These are phyloP conservation scores for Lethenteron camtschaticum DNA, from an alignment of 2,113 vertebrate genomes.

Conservation along the genomic window DNA sequence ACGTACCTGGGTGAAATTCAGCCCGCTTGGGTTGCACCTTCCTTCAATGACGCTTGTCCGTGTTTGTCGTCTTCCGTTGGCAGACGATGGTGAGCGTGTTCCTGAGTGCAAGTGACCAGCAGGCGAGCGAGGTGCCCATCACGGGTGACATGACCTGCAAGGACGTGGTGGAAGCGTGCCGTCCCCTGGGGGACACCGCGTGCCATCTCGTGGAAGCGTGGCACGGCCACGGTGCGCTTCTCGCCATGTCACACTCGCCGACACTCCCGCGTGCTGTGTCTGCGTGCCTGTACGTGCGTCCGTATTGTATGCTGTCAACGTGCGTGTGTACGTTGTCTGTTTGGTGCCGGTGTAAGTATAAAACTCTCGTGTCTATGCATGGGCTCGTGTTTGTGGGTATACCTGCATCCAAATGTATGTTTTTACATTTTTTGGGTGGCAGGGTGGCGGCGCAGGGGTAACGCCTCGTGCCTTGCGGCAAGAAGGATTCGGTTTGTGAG, in stretches of 20 bases:
- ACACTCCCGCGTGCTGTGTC: neutral
- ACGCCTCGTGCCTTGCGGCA: too few species aligned
- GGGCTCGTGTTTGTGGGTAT: neutral
- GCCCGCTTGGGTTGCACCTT: too few species aligned
- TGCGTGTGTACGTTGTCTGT: neutral
- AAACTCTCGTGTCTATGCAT: neutral
- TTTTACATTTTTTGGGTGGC: too few species aligned
- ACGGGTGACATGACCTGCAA: slow-evolving; percentile 1
- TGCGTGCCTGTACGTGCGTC: neutral
- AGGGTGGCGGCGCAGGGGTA: too few species aligned
- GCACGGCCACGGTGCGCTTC: neutral
- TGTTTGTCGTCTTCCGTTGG: too few species aligned
- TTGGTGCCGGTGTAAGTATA: neutral
- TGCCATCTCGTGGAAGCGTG: slow-evolving; percentile 4
- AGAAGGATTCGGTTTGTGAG: too few species aligned
- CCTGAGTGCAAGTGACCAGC: slow-evolving; percentile 1
- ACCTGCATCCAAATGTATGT: neutral
- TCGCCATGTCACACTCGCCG: too few species aligned
- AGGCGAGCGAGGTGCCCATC: neutral
- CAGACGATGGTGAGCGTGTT: slow-evolving; percentile 1
- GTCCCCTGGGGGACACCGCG: neutral
- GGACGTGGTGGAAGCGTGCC: slow-evolving; percentile 1
- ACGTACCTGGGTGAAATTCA: too few species aligned
- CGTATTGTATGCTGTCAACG: neutral
- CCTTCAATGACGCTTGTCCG: too few species aligned